phyloP scores from a whole-genome alignment of 2,888 invertebrate species.

The Ctenicera cuprea region DNA sequence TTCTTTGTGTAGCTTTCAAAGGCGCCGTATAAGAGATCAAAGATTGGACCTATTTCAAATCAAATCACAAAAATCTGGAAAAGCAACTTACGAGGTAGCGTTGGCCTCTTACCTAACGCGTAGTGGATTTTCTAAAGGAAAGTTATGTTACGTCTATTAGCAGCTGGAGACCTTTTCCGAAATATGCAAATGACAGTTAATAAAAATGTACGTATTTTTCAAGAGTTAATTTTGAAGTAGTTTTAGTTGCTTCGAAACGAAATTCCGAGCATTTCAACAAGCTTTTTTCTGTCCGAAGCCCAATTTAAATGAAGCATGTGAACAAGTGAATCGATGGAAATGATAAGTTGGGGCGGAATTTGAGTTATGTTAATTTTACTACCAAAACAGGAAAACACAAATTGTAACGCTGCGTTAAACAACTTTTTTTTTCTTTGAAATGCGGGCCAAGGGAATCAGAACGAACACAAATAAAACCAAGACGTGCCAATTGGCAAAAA shows the following conservation, averaged over 20 bases:
- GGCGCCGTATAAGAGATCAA: too few relatives aligned
- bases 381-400: slow-evolving; percentile 25
- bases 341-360: slow-evolving; percentile 25
- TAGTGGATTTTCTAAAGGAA: not conserved
- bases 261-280: slow-evolving; percentile 32
- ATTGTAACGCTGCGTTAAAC: slow-evolving; percentile 13
- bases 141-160: not conserved
- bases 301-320: slow-evolving; percentile 22
- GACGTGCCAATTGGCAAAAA: slow-evolving; percentile 54
- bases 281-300: slow-evolving; percentile 5
- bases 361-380: slow-evolving; percentile 29
- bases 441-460: not conserved
- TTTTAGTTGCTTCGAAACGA: not conserved
- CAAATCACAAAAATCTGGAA: not conserved
- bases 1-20: too few relatives aligned
- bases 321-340: slow-evolving; percentile 22
- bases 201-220: slow-evolving; percentile 25
- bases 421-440: slow-evolving; percentile 20
- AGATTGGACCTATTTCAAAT: not conserved
- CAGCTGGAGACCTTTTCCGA: slow-evolving; percentile 14
- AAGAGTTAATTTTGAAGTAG: slow-evolving; percentile 18
- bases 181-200: slow-evolving; percentile 24
- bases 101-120: too few relatives aligned
- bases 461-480: slow-evolving; percentile 4
- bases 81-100: not conserved